Conservation (phyloP, 2,888 invertebrate species). For the Halictus quadricinctus region DNA sequence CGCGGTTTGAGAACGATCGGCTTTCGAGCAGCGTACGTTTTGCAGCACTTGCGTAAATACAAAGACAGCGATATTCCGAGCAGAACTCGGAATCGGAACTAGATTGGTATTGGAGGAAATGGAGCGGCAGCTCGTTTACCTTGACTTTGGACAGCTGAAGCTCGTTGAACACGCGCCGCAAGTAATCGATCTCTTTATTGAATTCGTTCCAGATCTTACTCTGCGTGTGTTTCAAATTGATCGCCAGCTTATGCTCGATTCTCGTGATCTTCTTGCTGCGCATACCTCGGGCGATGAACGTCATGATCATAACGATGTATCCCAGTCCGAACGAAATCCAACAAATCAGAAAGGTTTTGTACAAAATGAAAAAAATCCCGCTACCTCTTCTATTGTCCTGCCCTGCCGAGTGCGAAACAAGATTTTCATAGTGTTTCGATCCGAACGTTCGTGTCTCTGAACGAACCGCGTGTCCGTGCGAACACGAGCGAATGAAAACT, state of each 20-base stretch:
- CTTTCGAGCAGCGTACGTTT: too few species aligned
- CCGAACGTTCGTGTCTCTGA: too few species aligned
- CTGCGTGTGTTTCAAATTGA: slow-evolving; percentile 91
- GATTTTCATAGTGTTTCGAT: not conserved
- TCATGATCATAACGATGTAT: slow-evolving; percentile 94
- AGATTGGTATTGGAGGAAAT: not conserved
- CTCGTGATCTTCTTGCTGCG: slow-evolving; percentile 89
- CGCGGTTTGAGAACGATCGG: too few species aligned
- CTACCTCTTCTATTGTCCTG: slow-evolving; percentile 81
- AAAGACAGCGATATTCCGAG: too few species aligned
- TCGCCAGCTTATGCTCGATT: slow-evolving; percentile 90
- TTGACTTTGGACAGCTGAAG: slow-evolving; percentile 92
- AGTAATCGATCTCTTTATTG: slow-evolving; percentile 88
- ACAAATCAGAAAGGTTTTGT: slow-evolving; percentile 91
- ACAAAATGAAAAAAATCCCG: slow-evolving; percentile 87
- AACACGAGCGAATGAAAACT: not conserved
- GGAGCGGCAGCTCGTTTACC: slow-evolving; percentile 82
- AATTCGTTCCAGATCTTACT: slow-evolving; percentile 90
- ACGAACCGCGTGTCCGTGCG: too few species aligned
- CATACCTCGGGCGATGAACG: slow-evolving; percentile 91
- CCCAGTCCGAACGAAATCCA: slow-evolving; percentile 97
- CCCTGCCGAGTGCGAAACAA: slow-evolving; percentile 67
- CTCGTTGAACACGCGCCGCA: slow-evolving; percentile 91
- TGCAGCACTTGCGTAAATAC: too few species aligned
- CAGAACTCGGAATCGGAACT: not conserved